phyloP scores from a whole-genome alignment of 2,888 invertebrate genomes.

The Danaus chrysippus region DNA sequence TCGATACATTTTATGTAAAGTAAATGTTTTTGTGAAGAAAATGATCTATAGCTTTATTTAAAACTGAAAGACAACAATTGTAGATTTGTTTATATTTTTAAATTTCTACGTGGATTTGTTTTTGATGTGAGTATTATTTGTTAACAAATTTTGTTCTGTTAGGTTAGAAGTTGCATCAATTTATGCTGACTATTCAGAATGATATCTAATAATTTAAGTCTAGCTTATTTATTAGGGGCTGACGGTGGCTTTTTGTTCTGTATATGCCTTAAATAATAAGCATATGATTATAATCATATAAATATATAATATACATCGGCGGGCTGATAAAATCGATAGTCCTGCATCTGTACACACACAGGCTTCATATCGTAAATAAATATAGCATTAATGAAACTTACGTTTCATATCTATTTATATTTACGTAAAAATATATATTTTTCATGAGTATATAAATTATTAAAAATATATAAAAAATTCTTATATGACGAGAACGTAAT shows the following conservation, averaged over 20 bases:
- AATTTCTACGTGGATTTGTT: conserved; percentile 30
- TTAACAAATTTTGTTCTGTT: conserved; percentile 44
- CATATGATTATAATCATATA: conserved; percentile 26
- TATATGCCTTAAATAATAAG: conserved; percentile 38
- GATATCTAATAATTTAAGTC: conserved; percentile 53
- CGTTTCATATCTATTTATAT: neutral
- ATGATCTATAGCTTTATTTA: conserved; percentile 14
- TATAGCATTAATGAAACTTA: conserved; percentile 8
- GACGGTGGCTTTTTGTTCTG: conserved; percentile 64
- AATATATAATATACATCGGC: conserved; percentile 29
- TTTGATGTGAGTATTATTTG: conserved; percentile 56
- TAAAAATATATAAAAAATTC: neutral
- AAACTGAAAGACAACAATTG: conserved; percentile 13
- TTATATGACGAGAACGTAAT: too few species aligned
- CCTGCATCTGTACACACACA: conserved; percentile 19
- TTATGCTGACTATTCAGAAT: conserved; percentile 67
- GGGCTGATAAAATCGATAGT: conserved; percentile 36
- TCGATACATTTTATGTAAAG: conserved; percentile 25
- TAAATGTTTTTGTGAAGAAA: conserved; percentile 20
- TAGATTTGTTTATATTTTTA: conserved; percentile 24
- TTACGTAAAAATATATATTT: conserved; percentile 2
- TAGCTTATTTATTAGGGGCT: conserved; percentile 70
- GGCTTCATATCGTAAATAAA: conserved; percentile 8
- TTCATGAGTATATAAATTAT: conserved; percentile 1
- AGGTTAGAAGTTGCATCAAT: conserved; percentile 72